Evolutionary conservation across 2,888 invertebrate genomes (phyloP), one percentile per base, ranked within the genome.

Genomic region (Volucella zonaria): DNA sequence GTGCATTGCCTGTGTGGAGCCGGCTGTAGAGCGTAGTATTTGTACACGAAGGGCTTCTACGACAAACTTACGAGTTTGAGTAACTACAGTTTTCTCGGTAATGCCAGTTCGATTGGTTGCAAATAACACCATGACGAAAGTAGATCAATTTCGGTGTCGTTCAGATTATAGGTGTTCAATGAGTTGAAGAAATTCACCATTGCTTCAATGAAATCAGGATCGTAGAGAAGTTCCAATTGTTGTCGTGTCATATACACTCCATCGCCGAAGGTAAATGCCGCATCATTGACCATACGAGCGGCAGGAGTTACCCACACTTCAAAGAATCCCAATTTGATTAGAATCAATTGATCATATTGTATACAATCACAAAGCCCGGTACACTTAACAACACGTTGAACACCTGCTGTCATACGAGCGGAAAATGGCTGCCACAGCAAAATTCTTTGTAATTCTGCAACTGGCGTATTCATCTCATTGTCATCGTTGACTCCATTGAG

Each of bases 261-360:
- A 91, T 99, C 98, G 87, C 97, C 96, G 90, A 98, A 97, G 81
- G 97, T 96, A 91, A 99, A 93, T 87, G 95, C 94, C 66, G 95
- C 93, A 80, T 95, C 94, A 49, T 95, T 95, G 52, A 96, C 96
- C 92, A 97, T 94, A 87, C 96, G 94, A 10, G 97, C 94, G 86
- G 96, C 95, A 89, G 98, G 95, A 61, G 96, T 95, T 87, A 98
- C 93, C 98, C 98, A 99, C 86, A 98, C 95, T 93, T 99, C 99
- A 92, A 98, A 98, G 93, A 99, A 99, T 83, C 98, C 98, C 90
- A 95, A 95, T 93, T 99, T 99, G 90, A 99, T 97, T 87, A 99
- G 94, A 88, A 98, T 97, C 88, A 99, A 94, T 92, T 99, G 99
- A 93, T 99, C 99, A 91, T 98, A 98, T 92, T 99, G 98, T 71